Evolutionary conservation across 2,113 vertebrate genomes (phyloP), one percentile per base, ranked within the genome.

Genomic region (Lepisosteus oculatus): DNA sequence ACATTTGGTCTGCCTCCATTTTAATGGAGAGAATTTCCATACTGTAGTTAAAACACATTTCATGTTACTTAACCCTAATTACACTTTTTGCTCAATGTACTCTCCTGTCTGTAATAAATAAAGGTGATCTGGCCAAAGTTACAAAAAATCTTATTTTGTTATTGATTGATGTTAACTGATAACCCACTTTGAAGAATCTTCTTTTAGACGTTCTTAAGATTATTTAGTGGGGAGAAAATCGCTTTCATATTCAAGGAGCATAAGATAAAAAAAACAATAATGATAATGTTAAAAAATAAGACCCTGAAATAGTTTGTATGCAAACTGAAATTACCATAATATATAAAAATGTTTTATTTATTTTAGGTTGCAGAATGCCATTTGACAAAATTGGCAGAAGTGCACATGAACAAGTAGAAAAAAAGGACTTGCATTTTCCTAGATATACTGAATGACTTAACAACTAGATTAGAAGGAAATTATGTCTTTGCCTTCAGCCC

Each of bases 81-180:
- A 87, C 89, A 91, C 89, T 87, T 9, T 29, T 88, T 80, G 84
- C 88, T 92, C 81, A 84, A 81, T 84, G 82, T 88, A 88, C 89
- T 86, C 85, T 85, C 68, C 76, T 79, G 78, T 78, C 84, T 84
- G 47, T 51, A 93, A 93, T 93, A 93, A 93, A 93, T 92, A 91
- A 84, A 78, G 72, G 47, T 51, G 47, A 51, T 6, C 47, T 51
- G 5, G 5, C 47, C 5, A 51, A 9, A 51, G 47, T 51, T 51
- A 51, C 47, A 51, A 51, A 51, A 51, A 5, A 51, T 51, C 47
- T 29, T 29, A 29, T 29, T 29, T 29, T 29, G 29, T 29, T 29
- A 29, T 29, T 29, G 0, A 29, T 29, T 29, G 2, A 29, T 51
- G 47, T 51, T 5, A 51, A 51, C 9, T 51, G 9, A 51, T 51